phyloP scores from a whole-genome alignment of 2,797 vertebrate species.

The Kryptopterus vitreolus region DNA sequence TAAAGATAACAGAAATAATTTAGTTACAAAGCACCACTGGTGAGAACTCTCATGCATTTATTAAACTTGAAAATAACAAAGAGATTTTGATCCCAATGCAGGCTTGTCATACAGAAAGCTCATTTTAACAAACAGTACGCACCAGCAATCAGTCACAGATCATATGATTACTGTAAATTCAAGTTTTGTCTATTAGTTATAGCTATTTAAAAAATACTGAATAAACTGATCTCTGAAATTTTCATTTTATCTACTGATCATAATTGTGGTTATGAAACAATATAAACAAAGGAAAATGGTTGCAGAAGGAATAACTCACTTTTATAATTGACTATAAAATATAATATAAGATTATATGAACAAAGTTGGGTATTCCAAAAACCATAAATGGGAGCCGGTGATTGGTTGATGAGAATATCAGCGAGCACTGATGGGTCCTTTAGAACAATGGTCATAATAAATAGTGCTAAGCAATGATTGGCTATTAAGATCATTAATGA shows the following conservation, averaged over 20 bases:
- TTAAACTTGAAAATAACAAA: neutral
- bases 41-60: neutral
- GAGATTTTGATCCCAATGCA: neutral
- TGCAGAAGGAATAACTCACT: neutral
- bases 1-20: neutral
- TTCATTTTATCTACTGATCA: neutral
- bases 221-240: neutral
- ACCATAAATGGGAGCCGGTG: no score
- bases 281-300: neutral
- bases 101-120: neutral
- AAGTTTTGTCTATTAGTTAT: neutral
- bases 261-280: neutral
- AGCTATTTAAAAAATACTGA: neutral
- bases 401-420: no score
- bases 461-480: no score
- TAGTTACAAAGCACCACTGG: neutral
- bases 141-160: neutral
- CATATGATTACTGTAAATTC: no score
- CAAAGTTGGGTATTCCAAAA: no score
- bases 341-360: no score
- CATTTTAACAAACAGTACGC: neutral
- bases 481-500: neutral
- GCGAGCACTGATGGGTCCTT: no score
- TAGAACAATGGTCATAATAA: no score
- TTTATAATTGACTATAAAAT: neutral